Base-by-base conservation (phyloP, 2,797 vertebrate genomes). In the Clarias platycephalus region DNA sequence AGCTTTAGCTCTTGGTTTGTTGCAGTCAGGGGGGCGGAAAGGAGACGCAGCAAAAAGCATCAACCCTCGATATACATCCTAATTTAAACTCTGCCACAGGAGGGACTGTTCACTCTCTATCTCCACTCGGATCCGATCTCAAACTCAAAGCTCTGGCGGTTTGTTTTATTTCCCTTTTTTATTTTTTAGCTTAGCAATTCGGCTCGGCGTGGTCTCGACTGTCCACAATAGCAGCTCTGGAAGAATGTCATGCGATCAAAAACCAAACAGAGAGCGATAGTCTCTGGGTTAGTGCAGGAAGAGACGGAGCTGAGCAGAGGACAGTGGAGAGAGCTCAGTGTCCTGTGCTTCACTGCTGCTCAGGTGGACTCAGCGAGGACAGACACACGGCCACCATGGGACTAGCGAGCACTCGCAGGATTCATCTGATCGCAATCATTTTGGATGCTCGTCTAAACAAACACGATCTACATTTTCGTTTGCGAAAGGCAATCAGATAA, bases 321-420 rank as follows among this genome's bases (percentile, higher is more conserved):
- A 53, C 62, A 26, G 26, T 15, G 78, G 24, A 28, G 6, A 28
- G 13, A 37, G 75, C 22, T 13, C 13, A 28, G 58, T n/a, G 89
- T 91, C 92, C 93, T 91, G 93, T 88, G 88, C 84, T 90, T 84
- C 88, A 66, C 89, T 90, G 90, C 88, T 83, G 88, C 31, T 78
- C 84, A 90, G 89, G 88, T 75, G 67, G 60, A 70, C 26, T 24
- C 26, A 44, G 37, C 2, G 63, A 84, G 74, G 60, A 92, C 26
- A 66, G 90, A 90, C 89, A 90, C 91, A 88, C 84, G 53, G 85
- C 75, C 68, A 70, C 58, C 89, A 88, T 89, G 91, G 88, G 91
- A 91, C 91, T 63, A 90, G 88, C 90, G 92, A 88, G 81, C 88
- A 91, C 78, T 87, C 89, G 88, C 57, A 66, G 40, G 53, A 57